A percentile compares a stretch with the other conserved stretches of the same genome.
phyloP scores from a whole-genome alignment of 2,113 vertebrate species.

The Chrysochloris asiatica region DNA sequence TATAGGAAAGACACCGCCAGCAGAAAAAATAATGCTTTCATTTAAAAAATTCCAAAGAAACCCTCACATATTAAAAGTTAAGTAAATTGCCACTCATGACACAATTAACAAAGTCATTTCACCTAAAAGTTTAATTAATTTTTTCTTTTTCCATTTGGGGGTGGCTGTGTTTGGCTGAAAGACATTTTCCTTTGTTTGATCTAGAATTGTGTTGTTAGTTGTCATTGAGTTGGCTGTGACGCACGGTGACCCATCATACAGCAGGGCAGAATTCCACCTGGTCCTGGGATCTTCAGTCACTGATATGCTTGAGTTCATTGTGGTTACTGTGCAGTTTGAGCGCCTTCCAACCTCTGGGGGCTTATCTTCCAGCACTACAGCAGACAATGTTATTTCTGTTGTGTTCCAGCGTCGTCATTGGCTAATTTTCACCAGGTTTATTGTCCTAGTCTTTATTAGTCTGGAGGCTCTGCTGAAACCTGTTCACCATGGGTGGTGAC shows the following conservation, averaged over 20 bases:
- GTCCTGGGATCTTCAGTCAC: background rate
- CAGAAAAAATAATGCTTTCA: background rate
- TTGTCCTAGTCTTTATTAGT: background rate
- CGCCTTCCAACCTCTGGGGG: background rate
- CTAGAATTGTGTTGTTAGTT: background rate
- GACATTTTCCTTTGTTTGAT: constrained; percentile 17
- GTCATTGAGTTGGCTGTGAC: background rate
- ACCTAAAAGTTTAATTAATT: background rate
- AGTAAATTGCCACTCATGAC: background rate
- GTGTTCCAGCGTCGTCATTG: background rate
- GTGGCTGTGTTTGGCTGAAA: background rate
- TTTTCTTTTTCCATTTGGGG: background rate
- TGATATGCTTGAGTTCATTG: background rate
- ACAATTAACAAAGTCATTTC: constrained; percentile 20
- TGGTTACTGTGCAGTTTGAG: background rate
- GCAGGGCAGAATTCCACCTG: background rate
- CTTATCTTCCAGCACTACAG: background rate
- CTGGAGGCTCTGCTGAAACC: background rate
- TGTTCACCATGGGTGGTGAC: background rate
- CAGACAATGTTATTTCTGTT: background rate
- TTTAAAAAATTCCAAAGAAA: background rate
- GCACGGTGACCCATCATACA: background rate
- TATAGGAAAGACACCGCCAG: background rate
- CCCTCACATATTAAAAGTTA: background rate
- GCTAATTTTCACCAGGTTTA: background rate